Percentiles rank a stretch among this genome's conserved stretches.
Evolutionary conservation across 2,113 vertebrate genomes (phyloP).

Genomic region (Sinocyclocheilus anophthalmus): DNA sequence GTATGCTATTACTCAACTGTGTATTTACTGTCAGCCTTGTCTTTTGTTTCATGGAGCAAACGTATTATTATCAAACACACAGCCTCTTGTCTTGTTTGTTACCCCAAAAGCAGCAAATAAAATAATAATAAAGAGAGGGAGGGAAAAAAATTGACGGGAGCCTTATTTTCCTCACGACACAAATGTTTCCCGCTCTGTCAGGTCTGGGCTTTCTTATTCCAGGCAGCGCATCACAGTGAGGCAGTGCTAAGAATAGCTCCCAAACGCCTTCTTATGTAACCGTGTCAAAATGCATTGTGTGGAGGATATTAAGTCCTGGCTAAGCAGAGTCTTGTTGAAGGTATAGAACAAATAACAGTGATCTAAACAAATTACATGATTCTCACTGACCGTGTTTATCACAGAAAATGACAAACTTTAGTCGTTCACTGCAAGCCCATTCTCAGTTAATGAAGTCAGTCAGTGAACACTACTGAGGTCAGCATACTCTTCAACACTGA

Average conservation of each 20-base stretch:
- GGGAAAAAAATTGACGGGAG: slow-evolving; percentile 1
- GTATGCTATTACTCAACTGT: slow-evolving; percentile 20
- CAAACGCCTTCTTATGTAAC: slow-evolving; percentile 79
- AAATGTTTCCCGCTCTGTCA: slow-evolving; percentile 66
- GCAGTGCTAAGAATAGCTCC: slow-evolving; percentile 77
- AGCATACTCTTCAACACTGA: not conserved
- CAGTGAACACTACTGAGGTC: slow-evolving; percentile 7
- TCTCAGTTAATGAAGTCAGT: not conserved
- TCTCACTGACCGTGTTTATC: not conserved
- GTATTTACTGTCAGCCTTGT: slow-evolving; percentile 23
- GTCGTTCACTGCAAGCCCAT: not conserved
- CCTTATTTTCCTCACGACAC: slow-evolving; percentile 60
- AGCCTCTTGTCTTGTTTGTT: not conserved
- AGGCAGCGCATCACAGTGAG: slow-evolving; percentile 71
- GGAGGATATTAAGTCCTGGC: slow-evolving; percentile 58
- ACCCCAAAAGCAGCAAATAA: slow-evolving; percentile 24
- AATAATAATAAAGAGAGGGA: slow-evolving; percentile 30
- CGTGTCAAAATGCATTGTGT: slow-evolving; percentile 70
- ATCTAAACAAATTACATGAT: slow-evolving; percentile 20
- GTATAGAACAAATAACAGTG: slow-evolving; percentile 17
- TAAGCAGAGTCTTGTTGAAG: slow-evolving; percentile 34
- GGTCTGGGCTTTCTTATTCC: slow-evolving; percentile 68
- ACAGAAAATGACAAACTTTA: not conserved
- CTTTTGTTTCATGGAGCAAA: slow-evolving; percentile 8
- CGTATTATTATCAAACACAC: slow-evolving; percentile 15